Evolutionary conservation across 2,888 invertebrate genomes (phyloP).

Genomic region (Papilio elwesi): DNA sequence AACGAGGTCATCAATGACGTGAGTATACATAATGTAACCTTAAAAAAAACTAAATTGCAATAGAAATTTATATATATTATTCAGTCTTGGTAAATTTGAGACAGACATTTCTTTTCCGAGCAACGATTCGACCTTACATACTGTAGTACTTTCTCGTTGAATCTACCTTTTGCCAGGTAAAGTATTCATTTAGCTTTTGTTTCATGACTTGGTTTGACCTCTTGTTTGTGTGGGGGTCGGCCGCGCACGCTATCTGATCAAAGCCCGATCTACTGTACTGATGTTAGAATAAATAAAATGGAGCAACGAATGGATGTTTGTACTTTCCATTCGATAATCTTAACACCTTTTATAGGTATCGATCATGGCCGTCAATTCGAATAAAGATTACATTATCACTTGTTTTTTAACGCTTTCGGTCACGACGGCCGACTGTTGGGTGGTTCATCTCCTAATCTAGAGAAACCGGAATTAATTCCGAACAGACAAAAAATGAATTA

Average conservation of each 20-base stretch:
- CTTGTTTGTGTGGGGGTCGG: slow-evolving; percentile 63
- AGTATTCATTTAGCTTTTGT: slow-evolving; percentile 68
- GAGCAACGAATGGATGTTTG: slow-evolving; percentile 47
- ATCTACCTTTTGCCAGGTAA: slow-evolving; percentile 58
- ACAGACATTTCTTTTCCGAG: slow-evolving; percentile 19
- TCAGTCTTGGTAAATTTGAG: slow-evolving; percentile 2
- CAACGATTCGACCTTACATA: slow-evolving; percentile 26
- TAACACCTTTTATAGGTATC: slow-evolving; percentile 33
- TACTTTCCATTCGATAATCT: slow-evolving; percentile 48
- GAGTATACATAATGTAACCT: not conserved
- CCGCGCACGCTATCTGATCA: slow-evolving; percentile 62
- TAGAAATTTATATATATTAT: slow-evolving; percentile 13
- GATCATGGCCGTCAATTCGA: slow-evolving; percentile 23
- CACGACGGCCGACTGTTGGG: not conserved
- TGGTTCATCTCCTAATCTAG: not conserved
- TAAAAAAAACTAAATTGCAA: not conserved
- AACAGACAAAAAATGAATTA: not conserved
- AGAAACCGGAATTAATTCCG: not conserved
- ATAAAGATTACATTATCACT: not conserved
- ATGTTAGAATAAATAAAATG: slow-evolving; percentile 57
- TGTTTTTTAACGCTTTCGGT: not conserved
- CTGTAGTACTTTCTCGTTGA: slow-evolving; percentile 46
- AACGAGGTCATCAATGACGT: not conserved
- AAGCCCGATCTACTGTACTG: slow-evolving; percentile 65
- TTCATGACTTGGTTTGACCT: slow-evolving; percentile 72